Evolutionary conservation across 2,888 invertebrate species (phyloP), one percentile per base, ranked within the genome.

Genomic region (Toxonevra muliebris): DNA sequence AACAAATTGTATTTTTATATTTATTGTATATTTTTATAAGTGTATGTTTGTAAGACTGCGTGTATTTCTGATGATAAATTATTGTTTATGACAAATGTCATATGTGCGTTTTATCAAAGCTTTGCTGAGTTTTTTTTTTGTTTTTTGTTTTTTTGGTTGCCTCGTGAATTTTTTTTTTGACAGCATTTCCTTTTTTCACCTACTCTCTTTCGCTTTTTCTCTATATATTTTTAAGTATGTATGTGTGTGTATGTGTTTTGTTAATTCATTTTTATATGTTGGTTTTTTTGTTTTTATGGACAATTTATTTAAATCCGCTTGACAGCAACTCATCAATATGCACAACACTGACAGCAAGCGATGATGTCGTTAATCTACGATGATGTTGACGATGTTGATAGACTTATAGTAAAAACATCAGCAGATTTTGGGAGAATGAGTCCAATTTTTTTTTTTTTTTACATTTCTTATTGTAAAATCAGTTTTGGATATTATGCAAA

Each of bases 11-110:
- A 61, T 61, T 61, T 48, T 52, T 61, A 52, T 61, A 15, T 12
- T 40, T 60, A 40, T n/a, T 15, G 48, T 30, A 30, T 10, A 48
- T 48, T 50, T 60, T 20, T 61, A 8, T n/a, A 11, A 17, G 43
- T 62, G 41, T 53, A 40, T 40, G 17, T 64, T 45, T 57, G 64
- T 48, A 50, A 55, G 57, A 55, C 50, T 11, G 54, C 55, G 42
- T 57, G 41, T 40, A 19, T 55, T 42, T 50, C 58, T 42, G 57
- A 58, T 69, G 69, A 69, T 69, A 62, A 69, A 69, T 69, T 69
- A 60, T 62, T 45, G 61, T 45, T 61, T 45, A 58, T 69, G 69
- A 65, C 65, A 59, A 65, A 69, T 69, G 65, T 69, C 69, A 57
- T 67, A 66, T 42, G 60, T 40, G 59, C n/a, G 13, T 53, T 13